A percentile compares a stretch with the other conserved stretches of the same genome.
Evolutionary conservation across 2,113 vertebrate genomes (phyloP).

Genomic region (Sciurus niger): DNA sequence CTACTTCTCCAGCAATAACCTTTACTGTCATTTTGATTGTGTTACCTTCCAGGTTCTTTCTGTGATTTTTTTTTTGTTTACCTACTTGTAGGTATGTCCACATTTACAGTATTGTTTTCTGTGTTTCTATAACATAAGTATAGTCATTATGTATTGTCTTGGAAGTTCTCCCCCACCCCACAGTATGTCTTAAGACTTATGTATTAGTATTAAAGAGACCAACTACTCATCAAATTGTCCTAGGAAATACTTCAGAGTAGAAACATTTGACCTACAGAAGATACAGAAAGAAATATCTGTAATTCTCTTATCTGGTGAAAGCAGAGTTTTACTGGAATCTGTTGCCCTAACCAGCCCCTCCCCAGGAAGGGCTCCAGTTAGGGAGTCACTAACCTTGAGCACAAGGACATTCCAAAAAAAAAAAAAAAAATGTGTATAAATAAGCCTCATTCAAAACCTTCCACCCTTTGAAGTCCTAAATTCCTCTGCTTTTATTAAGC

Average conservation of each 20-base stretch:
- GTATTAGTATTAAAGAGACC: background rate
- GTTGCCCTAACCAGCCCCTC: background rate
- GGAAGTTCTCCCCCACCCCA: background rate
- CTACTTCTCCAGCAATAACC: background rate
- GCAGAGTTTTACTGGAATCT: background rate
- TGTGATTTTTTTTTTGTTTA: background rate
- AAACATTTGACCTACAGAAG: slow-evolving; percentile 10
- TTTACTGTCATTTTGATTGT: background rate
- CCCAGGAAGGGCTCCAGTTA: background rate
- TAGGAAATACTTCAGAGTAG: background rate
- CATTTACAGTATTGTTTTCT: slow-evolving; percentile 25
- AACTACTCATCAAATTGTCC: background rate
- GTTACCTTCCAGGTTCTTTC: background rate
- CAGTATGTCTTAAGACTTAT: background rate
- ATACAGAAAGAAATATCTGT: slow-evolving; percentile 9
- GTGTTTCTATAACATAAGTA: background rate
- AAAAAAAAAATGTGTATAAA: background rate
- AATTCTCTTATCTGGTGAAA: background rate
- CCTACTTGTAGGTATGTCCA: background rate
- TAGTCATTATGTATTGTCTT: slow-evolving; percentile 21
- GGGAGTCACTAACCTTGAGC: background rate
- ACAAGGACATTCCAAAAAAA: background rate
- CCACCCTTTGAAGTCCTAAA: background rate
- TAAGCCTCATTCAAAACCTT: background rate
- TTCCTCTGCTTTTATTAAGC: background rate